Base-by-base conservation (phyloP, 1,140 invertebrate species). In the Drosophila rufa region DNA sequence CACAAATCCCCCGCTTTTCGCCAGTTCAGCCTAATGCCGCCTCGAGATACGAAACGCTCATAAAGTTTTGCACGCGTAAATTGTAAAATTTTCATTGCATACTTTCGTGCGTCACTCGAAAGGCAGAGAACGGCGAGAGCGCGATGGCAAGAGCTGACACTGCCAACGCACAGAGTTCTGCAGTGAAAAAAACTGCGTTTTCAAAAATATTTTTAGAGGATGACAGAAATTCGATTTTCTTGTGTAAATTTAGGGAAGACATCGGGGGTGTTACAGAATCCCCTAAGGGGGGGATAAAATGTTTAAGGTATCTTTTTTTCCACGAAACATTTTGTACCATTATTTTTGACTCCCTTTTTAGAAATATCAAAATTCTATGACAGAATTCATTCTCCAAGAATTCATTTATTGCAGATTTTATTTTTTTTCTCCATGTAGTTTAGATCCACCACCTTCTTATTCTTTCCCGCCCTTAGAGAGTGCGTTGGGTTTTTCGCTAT, bases 71-170 rank as follows among this genome's bases (percentile, higher is more conserved):
- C 81, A 83, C 81, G 81, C 81, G 81, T 83, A 84, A 84, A 83
- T 84, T 83, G 81, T 84, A 84, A 83, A 83, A 83, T 83, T 83
- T 83, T 83, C 76, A 83, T 83, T 83, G 80, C 80, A 80, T 83
- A 84, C 81, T 83, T 83, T 84, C 33, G 71, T 84, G 81, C 81
- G 80, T 67, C 76, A 57, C 38, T 46, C 65, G 43, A 59, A 67
- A 43, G 69, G 58, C n/a, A n/a, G 8, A 33, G 51, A 71, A 8
- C 17, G 27, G 19, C 5, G 19, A 42, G 17, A 9, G 27, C 14
- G 38, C n/a, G 25, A 42, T 11, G 46, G 60, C 67, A 45, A 22
- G 50, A 30, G 22, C 25, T 57, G 50, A 57, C 47, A 33, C 47
- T 46, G 59, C 58, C 78, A 69, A 65, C 78, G 78, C 71, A 80